Base-by-base conservation (phyloP, 35 echinoderm and acorn worm species). In the Heliocidaris erythrogramma region DNA sequence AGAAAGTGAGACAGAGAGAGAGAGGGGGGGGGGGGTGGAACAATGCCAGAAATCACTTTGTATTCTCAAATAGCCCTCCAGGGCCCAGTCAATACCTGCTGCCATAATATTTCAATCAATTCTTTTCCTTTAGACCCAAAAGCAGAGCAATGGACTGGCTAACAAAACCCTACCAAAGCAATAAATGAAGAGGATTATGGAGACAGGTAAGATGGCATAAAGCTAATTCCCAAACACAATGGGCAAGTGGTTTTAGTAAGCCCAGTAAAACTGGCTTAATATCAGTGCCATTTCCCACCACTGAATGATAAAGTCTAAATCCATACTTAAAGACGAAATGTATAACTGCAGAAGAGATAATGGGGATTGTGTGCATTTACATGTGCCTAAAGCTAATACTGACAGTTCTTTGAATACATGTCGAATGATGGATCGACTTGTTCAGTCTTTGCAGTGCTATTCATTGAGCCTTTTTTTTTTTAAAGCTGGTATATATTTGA, bases 201-300 rank as follows among this genome's bases (percentile, higher is more conserved):
- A 78, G 65, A 78, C 65, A 78, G 65, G 65, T n/a, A n/a, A 11
- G 65, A 78, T 78, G 27, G 65, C 65, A 78, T 78, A 78, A 78
- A 78, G 65, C 65, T n/a, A 78, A 78, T 78, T 78, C 65, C 65
- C 18, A 78, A 78, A 78, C 65, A 78, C 65, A 78, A 78, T 78
- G 65, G 2, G 24, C 2, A 78, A 78, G 65, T n/a, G 65, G 65
- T 78, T 18, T 78, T 27, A 78, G 8, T 27, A 78, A 78, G 65
- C 21, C 27, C 65, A 27, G 65, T 29, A 78, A 11, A 78, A 78
- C 65, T 69, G 65, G 65, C 17, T 78, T n/a, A 78, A 78, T 78
- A 27, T 27, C n/a, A 4, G 65, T 3, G n/a, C 5, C 65, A 18
- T 78, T 78, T 18, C 65, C 65, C 65, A 78, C 65, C 7, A 27